A percentile compares a stretch with the other conserved stretches of the same genome.
Evolutionary conservation across 2,797 vertebrate species (phyloP).

Genomic region (Anableps anableps): DNA sequence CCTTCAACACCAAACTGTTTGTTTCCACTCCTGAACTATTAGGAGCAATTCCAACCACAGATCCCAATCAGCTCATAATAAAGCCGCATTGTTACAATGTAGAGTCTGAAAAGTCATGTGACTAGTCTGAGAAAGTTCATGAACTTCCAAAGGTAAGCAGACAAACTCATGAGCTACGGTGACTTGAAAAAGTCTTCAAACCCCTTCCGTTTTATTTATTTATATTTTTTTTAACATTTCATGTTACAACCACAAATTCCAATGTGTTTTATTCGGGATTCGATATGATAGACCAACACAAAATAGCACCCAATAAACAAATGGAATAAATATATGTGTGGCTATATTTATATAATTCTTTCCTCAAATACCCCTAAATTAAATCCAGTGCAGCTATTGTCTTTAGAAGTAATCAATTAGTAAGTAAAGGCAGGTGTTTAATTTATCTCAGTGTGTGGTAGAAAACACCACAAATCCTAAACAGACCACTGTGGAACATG

Average conservation of each 20-base stretch:
- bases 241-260: background rate
- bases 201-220: background rate
- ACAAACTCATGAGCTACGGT: constrained; percentile 45
- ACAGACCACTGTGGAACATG: background rate
- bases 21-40: constrained; percentile 39
- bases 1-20: constrained; percentile 23
- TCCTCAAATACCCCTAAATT: background rate
- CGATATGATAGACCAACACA: background rate
- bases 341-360: too few species aligned
- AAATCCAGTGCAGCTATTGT: background rate
- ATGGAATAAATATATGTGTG: background rate
- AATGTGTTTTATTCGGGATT: background rate
- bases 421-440: background rate
- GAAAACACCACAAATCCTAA: background rate
- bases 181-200: background rate
- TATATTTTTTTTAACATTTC: background rate
- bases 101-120: constrained; percentile 54
- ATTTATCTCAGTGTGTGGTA: background rate
- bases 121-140: constrained; percentile 48
- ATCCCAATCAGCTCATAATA: constrained; percentile 66
- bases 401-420: background rate
- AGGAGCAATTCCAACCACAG: constrained; percentile 46
- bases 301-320: background rate
- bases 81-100: constrained; percentile 58
- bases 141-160: constrained; percentile 46